phyloP scores from a whole-genome alignment of 1,140 invertebrate genomes.

The Orussus abietinus region DNA sequence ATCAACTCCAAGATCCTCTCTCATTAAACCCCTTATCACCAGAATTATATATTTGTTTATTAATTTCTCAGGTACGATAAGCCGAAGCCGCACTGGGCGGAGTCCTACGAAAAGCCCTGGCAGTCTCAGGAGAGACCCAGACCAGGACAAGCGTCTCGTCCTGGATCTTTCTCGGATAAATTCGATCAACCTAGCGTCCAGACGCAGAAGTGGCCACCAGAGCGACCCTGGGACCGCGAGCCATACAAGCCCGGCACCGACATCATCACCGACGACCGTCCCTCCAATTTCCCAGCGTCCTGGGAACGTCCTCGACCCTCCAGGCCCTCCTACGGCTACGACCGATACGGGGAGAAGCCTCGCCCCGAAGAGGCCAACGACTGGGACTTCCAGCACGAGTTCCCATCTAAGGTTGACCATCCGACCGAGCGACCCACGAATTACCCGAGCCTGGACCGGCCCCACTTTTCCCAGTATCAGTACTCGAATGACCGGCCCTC shows the following conservation, averaged over 20 bases:
- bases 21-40: background rate
- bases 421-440: slow-evolving; percentile 21
- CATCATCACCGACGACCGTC: slow-evolving; percentile 66
- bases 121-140: slow-evolving; percentile 24
- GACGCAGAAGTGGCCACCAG: slow-evolving; percentile 48
- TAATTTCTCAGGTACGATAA: slow-evolving; percentile 38
- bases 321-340: slow-evolving; percentile 33
- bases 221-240: slow-evolving; percentile 43
- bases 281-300: slow-evolving; percentile 60
- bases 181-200: slow-evolving; percentile 35
- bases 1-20: background rate
- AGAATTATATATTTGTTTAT: slow-evolving; percentile 3
- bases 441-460: slow-evolving; percentile 25
- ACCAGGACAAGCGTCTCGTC: slow-evolving; percentile 14
- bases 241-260: slow-evolving; percentile 32
- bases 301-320: slow-evolving; percentile 35
- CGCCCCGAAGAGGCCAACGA: slow-evolving; percentile 23
- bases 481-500: slow-evolving; percentile 46
- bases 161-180: slow-evolving; percentile 26
- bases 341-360: slow-evolving; percentile 35
- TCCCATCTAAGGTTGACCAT: slow-evolving; percentile 28
- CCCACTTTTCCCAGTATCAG: slow-evolving; percentile 46
- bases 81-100: slow-evolving; percentile 37
- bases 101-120: slow-evolving; percentile 42
- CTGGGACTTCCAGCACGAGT: slow-evolving; percentile 40